Evolutionary conservation across 2,888 invertebrate species (phyloP), one percentile per base, ranked within the genome.

Genomic region (Lordiphosa andalusiaca): DNA sequence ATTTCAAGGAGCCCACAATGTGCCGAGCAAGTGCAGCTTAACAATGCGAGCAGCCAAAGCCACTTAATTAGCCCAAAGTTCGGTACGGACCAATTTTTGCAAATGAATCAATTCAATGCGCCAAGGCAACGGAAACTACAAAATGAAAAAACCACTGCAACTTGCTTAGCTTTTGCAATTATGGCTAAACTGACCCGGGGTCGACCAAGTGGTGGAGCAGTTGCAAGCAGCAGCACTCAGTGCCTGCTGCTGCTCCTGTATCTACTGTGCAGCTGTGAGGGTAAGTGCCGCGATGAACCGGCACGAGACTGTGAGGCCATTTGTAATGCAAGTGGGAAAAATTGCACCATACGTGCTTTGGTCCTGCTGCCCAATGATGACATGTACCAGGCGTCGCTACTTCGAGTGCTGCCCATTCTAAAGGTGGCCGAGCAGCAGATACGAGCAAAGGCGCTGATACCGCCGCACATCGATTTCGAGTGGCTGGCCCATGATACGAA

Each of bases 401-500:
- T 90, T 10, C 91, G 94, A 91, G 93, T 94, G 25, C 85, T 91
- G 52, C 92, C 93, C 25, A 92, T 92, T 0, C 84, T 94, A 3
- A 90, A 93, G 61, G 87, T 93, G 71, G 95, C 94, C 0, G 91
- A 91, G 68, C 87, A 90, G 49, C 90, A 91, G 53, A 91, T 92
- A 1, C 90, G 90, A 9, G 84, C 91, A 21, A 85, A 88, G 9
- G 89, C 91, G 3, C 87, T 92, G 3, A 89, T 95, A 19, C 93
- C 93, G 0, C 72, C 91, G 0, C 91, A 92, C 88, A 84, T 94
- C 39, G 87, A 90, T 13, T 90, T 94, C 44, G 91, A 91, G 61
- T 93, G 93, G 91, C 87, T 91, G 66, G 89, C 91, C 6, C 92
- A 93, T 72, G 93, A 95, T 86, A 95, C 95, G 84, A 91, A 92